Evolutionary conservation across 2,113 vertebrate species (phyloP), one percentile per base, ranked within the genome.

Genomic region (Siphamia tubifer): DNA sequence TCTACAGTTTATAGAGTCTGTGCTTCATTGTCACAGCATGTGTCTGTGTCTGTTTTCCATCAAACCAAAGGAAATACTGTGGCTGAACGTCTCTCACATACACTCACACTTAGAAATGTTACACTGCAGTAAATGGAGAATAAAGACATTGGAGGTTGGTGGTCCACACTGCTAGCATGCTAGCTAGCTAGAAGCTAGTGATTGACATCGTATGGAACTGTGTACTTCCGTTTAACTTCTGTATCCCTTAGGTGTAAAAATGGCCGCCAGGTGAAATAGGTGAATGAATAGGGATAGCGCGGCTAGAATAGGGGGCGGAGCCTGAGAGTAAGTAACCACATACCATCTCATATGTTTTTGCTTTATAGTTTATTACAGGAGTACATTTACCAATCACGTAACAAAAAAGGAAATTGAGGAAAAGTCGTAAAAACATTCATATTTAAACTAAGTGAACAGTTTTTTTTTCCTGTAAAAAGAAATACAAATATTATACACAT

Each of bases 401-500:
- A 89, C 84, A 91, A 89, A 91, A 60, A 52, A 71, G 32, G 58
- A 38, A 76, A 79, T 51, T 51, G 45, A 68, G 40, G 92, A 90
- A 92, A 92, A 90, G 88, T 93, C 87, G 90, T 91, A 87, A 93
- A 91, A 91, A 94, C 92, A 94, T 94, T 93, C 92, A 92, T 91
- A 92, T 94, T 90, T 93, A 38, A 91, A 89, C 90, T 90, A 92
- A 88, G 79, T 86, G 79, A 90, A 54, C 21, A 47, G n/a, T 39
- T 48, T 63, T 74, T 63, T 74, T 74, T 85, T 76, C 93, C 91
- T 92, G 87, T 84, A 89, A 83, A 89, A 91, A 67, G 76, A 94
- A 94, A 91, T 83, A 87, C 83, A 87, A 92, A 93, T 91, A 94
- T 92, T 94, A 95, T 97, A 88, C 95, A 97, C 94, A 96, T 81